phyloP scores from a whole-genome alignment of 2,113 vertebrate genomes.

The Halcyon senegalensis region DNA sequence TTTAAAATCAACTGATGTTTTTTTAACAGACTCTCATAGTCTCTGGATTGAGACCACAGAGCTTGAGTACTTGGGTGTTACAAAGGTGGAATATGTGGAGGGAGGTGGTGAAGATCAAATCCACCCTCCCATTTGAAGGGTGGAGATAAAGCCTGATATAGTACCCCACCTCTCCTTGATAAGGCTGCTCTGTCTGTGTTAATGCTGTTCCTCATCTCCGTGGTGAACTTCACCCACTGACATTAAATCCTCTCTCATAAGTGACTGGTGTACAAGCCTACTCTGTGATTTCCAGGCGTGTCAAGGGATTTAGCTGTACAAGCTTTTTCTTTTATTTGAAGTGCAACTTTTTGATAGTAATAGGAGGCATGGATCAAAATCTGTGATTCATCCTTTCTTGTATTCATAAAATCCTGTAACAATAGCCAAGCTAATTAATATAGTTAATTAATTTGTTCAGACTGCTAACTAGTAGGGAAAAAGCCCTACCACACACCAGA shows the following conservation, averaged over 20 bases:
- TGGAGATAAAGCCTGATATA: conserved; percentile 31
- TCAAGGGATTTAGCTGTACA: conserved; percentile 60
- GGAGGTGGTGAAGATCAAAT: conserved; percentile 25
- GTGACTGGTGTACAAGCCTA: conserved; percentile 29
- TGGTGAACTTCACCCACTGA: conserved; percentile 57
- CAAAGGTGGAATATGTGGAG: neutral
- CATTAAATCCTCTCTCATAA: conserved; percentile 54
- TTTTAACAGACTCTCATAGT: neutral
- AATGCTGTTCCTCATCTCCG: neutral
- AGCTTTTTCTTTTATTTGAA: conserved; percentile 51
- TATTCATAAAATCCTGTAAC: conserved; percentile 20
- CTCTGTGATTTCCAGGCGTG: conserved; percentile 46
- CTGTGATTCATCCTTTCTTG: conserved; percentile 14
- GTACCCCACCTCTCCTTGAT: conserved; percentile 31
- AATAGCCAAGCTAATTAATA: conserved; percentile 20
- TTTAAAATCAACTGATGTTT: neutral
- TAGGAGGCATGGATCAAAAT: conserved; percentile 37
- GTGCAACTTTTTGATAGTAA: conserved; percentile 51
- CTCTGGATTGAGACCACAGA: neutral
- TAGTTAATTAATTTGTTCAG: conserved; percentile 22
- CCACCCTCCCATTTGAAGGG: conserved; percentile 9
- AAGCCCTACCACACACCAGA: neutral
- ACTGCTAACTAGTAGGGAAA: neutral
- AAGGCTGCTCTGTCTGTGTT: conserved; percentile 30
- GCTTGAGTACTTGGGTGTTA: neutral